Conservation (phyloP, 2,888 invertebrate species). For the Tolmerus cingulatus region DNA sequence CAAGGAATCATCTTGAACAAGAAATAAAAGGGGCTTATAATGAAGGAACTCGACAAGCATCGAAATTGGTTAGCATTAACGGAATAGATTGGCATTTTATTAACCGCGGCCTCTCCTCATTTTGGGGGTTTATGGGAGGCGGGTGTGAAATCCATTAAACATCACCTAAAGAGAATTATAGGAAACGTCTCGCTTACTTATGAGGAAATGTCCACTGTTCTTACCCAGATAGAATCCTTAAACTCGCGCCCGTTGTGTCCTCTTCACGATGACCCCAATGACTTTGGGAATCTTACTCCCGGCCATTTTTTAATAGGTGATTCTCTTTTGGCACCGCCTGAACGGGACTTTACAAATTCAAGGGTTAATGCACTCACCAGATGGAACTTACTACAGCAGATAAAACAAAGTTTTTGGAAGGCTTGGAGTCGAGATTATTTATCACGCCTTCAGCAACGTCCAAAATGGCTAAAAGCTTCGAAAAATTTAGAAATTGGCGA, state of each 20-base stretch:
- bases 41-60: not conserved
- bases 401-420: too few species aligned
- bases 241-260: too few species aligned
- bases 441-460: too few species aligned
- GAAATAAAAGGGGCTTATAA: not conserved
- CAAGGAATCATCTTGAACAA: not conserved
- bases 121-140: not conserved
- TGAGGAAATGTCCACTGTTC: slow-evolving; percentile 33
- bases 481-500: too few species aligned
- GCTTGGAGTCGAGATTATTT: too few species aligned
- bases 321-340: not conserved
- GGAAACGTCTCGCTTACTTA: not conserved
- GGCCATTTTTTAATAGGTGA: not conserved
- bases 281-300: too few species aligned
- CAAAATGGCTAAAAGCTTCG: too few species aligned
- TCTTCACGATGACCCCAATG: too few species aligned
- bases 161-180: not conserved
- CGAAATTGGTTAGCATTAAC: not conserved
- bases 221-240: slow-evolving; percentile 3
- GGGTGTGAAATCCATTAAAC: too few species aligned
- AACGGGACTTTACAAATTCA: too few species aligned
- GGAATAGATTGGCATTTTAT: slow-evolving; percentile 53
- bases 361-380: too few species aligned
- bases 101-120: not conserved
- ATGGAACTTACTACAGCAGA: too few species aligned